Evolutionary conservation across 2,888 invertebrate species (phyloP).

Genomic region (Drosophila mulleri): DNA sequence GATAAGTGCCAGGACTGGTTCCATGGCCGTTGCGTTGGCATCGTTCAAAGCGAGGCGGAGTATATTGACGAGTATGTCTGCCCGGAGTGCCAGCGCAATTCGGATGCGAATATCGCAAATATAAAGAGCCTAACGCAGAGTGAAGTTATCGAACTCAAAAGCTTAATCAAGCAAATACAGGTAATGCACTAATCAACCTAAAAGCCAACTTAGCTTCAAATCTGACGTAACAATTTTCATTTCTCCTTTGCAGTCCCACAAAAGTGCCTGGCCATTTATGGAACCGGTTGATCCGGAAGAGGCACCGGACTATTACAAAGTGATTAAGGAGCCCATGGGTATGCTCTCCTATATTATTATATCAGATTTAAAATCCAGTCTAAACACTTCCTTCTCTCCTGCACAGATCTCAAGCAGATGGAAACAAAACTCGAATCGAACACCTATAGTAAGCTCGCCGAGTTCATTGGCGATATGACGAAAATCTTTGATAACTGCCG

Average conservation of each 20-base stretch:
- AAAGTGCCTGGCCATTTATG: conserved; percentile 99
- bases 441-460: conserved; percentile 94
- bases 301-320: conserved; percentile 98
- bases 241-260: conserved; percentile 89
- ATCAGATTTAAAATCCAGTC: not conserved
- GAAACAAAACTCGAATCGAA: conserved; percentile 93
- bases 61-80: conserved; percentile 98
- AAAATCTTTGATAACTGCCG: conserved; percentile 99
- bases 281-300: conserved; percentile 98
- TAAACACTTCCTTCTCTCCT: not conserved
- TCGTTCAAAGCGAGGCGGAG: conserved; percentile 96
- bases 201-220: not conserved
- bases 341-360: conserved; percentile 81
- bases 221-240: not conserved
- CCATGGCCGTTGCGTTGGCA: conserved; percentile 98
- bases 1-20: conserved; percentile 99
- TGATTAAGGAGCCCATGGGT: conserved; percentile 98
- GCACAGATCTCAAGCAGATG: conserved; percentile 95
- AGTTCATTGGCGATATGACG: conserved; percentile 98
- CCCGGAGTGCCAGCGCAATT: conserved; percentile 97
- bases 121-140: conserved; percentile 92
- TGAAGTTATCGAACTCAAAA: conserved; percentile 93
- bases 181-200: conserved; percentile 83
- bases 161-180: conserved; percentile 95
- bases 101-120: conserved; percentile 94